Base-by-base conservation (phyloP, 2,888 invertebrate species). In the Ectemnius continuus region DNA sequence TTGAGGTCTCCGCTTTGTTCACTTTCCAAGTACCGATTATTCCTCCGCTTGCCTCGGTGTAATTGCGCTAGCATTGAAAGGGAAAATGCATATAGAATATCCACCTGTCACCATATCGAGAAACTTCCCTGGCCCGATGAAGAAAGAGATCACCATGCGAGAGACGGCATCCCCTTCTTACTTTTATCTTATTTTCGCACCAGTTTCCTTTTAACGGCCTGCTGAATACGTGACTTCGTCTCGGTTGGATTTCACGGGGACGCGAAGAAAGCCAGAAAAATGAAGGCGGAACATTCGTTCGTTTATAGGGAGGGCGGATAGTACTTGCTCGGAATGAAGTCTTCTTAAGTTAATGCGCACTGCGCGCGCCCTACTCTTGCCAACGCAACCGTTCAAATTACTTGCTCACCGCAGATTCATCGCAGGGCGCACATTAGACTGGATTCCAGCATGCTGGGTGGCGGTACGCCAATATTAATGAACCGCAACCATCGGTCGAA, bases 331-430 rank as follows among this genome's bases (percentile, higher is more conserved):
- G 28, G 60, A 73, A 79, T 78, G 74, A 72, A 82, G 79, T 79
- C 76, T 70, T 82, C 78, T 62, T 36, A 36, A 23, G 0, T 36
- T 57, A 61, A 36, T 23, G 23, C 52, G 73, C 62, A 46, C 64
- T 28, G 26, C 45, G 8, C 36, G 26, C 47, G 11, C 28, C 28
- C 28, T 6, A 36, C 28, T 36, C 5, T 14, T 68, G 61, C n/a
- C 65, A 61, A 57, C 58, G 60, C 65, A 61, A 57, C 58, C 58
- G 26, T 65, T 52, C 67, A 70, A 82, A 82, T 82, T 76, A 72
- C 79, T 82, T 67, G 76, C 64, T 59, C 64, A 67, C 79, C 80
- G 62, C 82, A 82, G 76, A 82, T 80, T 82, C 79, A 78, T 78
- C 80, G 68, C 67, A 65, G 56, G 26, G 67, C 56, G 60, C 45